These are phyloP conservation scores for Seriola rivoliana DNA, from an alignment of 2,113 vertebrate genomes.

Conservation along the genomic window DNA sequence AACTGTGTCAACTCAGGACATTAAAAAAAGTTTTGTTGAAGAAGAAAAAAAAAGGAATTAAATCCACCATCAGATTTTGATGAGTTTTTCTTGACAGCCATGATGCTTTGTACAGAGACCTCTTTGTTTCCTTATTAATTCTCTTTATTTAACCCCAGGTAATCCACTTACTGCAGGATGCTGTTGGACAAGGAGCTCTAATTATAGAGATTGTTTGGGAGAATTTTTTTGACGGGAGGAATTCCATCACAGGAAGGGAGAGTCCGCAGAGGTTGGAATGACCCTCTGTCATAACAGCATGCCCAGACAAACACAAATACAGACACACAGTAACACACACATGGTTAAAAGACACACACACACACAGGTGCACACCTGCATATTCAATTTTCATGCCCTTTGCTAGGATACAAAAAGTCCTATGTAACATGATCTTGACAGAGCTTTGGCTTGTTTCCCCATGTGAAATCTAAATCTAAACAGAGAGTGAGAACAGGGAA, in stretches of 20 bases:
- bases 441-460: conserved; percentile 21
- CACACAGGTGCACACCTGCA: conserved; percentile 14
- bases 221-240: conserved; percentile 49
- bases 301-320: background rate
- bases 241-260: conserved; percentile 75
- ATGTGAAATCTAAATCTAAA: conserved; percentile 22
- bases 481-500: background rate
- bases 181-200: conserved; percentile 20
- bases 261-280: conserved; percentile 37
- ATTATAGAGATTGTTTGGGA: conserved; percentile 52
- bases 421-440: conserved; percentile 44
- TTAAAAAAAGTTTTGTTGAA: background rate
- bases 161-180: conserved; percentile 38
- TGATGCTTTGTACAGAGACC: background rate
- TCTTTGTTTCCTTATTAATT: conserved; percentile 29
- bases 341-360: conserved; percentile 20
- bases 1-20: background rate
- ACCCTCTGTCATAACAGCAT: conserved; percentile 42
- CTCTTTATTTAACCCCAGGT: conserved; percentile 30
- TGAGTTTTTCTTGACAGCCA: background rate
- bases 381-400: conserved; percentile 11
- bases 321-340: background rate
- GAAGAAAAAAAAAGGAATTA: background rate
- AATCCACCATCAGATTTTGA: background rate
- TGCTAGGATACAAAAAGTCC: conserved; percentile 7